A percentile compares a stretch with the other conserved stretches of the same genome.
Conservation (phyloP, 2,888 invertebrate genomes). For the Unio pictorum region DNA sequence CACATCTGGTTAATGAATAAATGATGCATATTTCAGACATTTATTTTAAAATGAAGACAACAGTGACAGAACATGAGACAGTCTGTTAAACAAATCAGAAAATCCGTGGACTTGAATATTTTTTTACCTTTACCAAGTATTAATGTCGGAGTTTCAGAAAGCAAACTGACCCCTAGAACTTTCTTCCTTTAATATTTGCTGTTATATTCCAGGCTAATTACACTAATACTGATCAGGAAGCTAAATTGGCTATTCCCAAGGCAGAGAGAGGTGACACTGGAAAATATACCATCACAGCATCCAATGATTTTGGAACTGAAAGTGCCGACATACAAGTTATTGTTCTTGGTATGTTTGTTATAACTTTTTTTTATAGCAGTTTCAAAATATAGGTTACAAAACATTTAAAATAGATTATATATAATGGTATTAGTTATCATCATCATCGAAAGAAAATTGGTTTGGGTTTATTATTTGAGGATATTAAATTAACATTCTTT, state of each 20-base stretch:
- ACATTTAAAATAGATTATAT: too few relatives aligned
- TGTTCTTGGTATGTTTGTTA: conserved; percentile 63
- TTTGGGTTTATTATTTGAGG: too few relatives aligned
- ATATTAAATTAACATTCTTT: too few relatives aligned
- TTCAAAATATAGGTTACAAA: too few relatives aligned
- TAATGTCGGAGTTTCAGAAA: too few relatives aligned
- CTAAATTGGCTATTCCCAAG: conserved; percentile 64
- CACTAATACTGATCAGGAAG: conserved; percentile 64
- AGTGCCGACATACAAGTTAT: conserved; percentile 69
- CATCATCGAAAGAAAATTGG: too few relatives aligned
- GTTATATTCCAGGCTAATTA: conserved; percentile 46
- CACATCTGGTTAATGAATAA: too few relatives aligned
- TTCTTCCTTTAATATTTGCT: not conserved
- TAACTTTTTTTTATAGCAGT: not conserved
- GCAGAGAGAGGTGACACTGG: conserved; percentile 70
- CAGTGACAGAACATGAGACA: too few relatives aligned
- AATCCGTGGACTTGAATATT: not conserved
- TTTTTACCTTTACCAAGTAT: not conserved
- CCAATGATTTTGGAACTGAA: conserved; percentile 68
- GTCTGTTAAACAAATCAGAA: not conserved
- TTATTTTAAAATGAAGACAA: too few relatives aligned
- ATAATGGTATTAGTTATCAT: too few relatives aligned
- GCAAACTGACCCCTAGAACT: too few relatives aligned
- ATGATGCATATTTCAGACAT: too few relatives aligned
- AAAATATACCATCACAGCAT: conserved; percentile 68